Evolutionary conservation across 2,113 vertebrate species (phyloP).

Genomic region (Opisthocomus hoazin): DNA sequence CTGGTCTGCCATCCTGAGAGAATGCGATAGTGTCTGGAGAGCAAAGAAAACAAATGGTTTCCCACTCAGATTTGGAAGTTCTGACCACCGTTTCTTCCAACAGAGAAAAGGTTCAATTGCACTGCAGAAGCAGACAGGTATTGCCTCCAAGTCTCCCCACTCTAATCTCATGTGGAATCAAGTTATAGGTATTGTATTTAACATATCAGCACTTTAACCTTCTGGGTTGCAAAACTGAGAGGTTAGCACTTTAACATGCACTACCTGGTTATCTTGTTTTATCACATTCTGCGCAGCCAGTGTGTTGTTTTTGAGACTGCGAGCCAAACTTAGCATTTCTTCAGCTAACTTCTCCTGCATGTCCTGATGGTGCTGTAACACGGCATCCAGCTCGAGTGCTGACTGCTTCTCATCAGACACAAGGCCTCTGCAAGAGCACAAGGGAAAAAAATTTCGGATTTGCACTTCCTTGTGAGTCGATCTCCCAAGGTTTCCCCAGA

Average conservation of each 20-base stretch:
- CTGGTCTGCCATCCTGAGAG: conserved; percentile 89
- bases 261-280: conserved; percentile 97
- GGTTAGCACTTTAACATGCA: background rate
- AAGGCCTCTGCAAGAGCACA: conserved; percentile 59
- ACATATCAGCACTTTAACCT: background rate
- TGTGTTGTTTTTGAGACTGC: conserved; percentile 94
- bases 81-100: background rate
- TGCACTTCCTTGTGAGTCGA: background rate
- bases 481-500: background rate
- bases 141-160: background rate
- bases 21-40: conserved; percentile 86
- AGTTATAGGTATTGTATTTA: background rate
- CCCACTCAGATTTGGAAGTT: background rate
- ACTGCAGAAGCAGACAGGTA: background rate
- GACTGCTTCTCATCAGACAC: conserved; percentile 84
- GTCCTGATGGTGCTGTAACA: conserved; percentile 89
- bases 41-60: background rate
- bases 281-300: conserved; percentile 95
- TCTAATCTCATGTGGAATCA: background rate
- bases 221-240: background rate
- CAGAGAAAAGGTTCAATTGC: background rate
- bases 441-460: rapidly evolving
- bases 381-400: conserved; percentile 83
- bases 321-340: conserved; percentile 94
- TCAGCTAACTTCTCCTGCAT: conserved; percentile 95